phyloP scores from a whole-genome alignment of 2,888 invertebrate species.

The Lapara coniferarum region DNA sequence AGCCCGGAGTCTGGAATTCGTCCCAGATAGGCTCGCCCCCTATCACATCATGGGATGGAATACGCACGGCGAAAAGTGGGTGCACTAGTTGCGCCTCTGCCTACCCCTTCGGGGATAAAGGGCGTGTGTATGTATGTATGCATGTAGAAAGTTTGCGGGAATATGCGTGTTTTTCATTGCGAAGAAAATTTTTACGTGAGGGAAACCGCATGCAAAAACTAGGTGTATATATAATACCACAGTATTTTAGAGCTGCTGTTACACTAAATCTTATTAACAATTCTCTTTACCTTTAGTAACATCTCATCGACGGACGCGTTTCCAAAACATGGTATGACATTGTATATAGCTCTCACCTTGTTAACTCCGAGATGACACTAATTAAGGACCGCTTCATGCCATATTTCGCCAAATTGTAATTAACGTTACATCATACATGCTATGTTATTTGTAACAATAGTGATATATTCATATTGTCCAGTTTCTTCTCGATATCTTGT shows the following conservation, averaged over 20 bases:
- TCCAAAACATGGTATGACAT: conserved; percentile 28
- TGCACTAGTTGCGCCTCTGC: too few relatives aligned
- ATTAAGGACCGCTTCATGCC: conserved; percentile 48
- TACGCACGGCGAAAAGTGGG: too few relatives aligned
- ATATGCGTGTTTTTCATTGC: too few relatives aligned
- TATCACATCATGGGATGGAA: too few relatives aligned
- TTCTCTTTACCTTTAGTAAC: neutral
- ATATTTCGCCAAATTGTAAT: conserved; percentile 31
- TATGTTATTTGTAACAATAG: neutral
- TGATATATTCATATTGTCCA: neutral
- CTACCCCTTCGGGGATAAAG: too few relatives aligned
- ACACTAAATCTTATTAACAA: neutral
- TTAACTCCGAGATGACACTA: conserved; percentile 54
- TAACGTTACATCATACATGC: neutral
- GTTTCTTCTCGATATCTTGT: neutral
- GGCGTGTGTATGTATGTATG: too few relatives aligned
- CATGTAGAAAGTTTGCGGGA: too few relatives aligned
- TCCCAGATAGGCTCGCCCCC: too few relatives aligned
- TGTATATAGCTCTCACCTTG: conserved; percentile 45
- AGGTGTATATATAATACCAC: too few relatives aligned
- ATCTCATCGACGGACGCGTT: neutral
- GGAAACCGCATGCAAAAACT: too few relatives aligned
- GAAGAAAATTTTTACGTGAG: too few relatives aligned
- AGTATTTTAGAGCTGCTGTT: neutral
- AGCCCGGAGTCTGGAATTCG: too few relatives aligned